Base-by-base conservation (phyloP, 2,888 invertebrate genomes). In the Sepioteuthis lessoniana region DNA sequence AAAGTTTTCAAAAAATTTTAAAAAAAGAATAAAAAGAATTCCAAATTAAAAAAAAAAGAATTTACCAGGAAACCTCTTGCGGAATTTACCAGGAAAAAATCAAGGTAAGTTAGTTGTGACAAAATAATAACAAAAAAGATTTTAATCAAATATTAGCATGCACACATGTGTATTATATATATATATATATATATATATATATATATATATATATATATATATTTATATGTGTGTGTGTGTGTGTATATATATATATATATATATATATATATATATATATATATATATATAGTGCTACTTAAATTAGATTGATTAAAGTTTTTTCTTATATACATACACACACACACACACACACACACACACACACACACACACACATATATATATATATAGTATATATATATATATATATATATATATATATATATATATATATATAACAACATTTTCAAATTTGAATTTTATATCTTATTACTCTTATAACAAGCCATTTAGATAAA, bases 81-180 rank as follows among this genome's bases (percentile, higher is more conserved):
- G 76, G 76, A 76, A 76, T 76, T 76, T 76, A n/a, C n/a, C 10
- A 76, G 31, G 0, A 76, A 76, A 76, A 76, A 25, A 76, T n/a
- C n/a, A 76, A n/a, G 76, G 76, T 76, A 76, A 76, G 76, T 76
- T 76, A 76, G n/a, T 76, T 76, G n/a, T n/a, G 76, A 76, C n/a
- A 76, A 76, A 76, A 16, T n/a, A 76, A n/a, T 16, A n/a, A n/a
- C 2, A 76, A 76, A 35, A 10, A n/a, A 16, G n/a, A 76, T n/a
- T 25, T 60, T 60, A 10, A 10, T 42, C 55, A 55, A 28, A 21
- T 31, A 31, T 28, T 31, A 5, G 31, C n/a, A 76, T n/a, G 13
- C n/a, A 76, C n/a, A 76, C 10, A 76, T 76, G 13, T 35, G n/a
- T 35, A 35, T 76, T n/a, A n/a, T 13, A 16, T 76, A 35, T 13